These are phyloP conservation scores for Cryptosula pallasiana DNA, from an alignment of 2,888 invertebrate species.

Conservation along the genomic window DNA sequence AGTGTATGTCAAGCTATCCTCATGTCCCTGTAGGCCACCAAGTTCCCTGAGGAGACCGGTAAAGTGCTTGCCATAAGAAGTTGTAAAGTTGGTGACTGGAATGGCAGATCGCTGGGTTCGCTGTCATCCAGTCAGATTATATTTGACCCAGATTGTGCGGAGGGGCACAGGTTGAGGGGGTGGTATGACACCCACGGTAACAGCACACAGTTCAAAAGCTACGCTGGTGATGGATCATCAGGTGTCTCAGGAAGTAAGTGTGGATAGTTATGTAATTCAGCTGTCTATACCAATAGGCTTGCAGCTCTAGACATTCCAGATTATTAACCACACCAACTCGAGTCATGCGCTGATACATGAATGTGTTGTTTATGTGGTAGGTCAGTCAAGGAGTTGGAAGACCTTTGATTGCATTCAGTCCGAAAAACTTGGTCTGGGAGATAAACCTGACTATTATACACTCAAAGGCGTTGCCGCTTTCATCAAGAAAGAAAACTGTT, in stretches of 20 bases:
- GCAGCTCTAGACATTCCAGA: no score
- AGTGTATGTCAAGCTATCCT: no score
- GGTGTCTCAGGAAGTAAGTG: constrained; percentile 27
- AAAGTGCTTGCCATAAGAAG: constrained; percentile 76
- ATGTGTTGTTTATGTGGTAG: no score
- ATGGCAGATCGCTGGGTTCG: constrained; percentile 51
- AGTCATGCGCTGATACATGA: no score
- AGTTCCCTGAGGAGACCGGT: constrained; percentile 60
- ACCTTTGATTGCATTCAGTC: constrained; percentile 70
- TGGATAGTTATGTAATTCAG: no score
- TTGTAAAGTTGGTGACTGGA: constrained; percentile 73
- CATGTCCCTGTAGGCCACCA: constrained; percentile 65
- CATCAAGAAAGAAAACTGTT: constrained; percentile 72
- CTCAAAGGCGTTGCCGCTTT: constrained; percentile 72
- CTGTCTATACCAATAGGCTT: no score
- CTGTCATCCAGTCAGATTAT: constrained; percentile 58
- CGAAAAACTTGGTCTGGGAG: constrained; percentile 63
- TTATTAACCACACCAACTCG: no score
- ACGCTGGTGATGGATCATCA: constrained; percentile 37
- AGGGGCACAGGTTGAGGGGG: constrained; percentile 76
- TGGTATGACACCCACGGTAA: constrained; percentile 75
- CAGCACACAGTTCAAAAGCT: constrained; percentile 47
- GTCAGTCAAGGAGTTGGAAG: constrained; percentile 59
- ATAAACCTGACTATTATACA: constrained; percentile 76
- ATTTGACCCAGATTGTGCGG: constrained; percentile 81